Evolutionary conservation across 2,113 vertebrate species (phyloP).

Genomic region (Larimichthys polyactis): DNA sequence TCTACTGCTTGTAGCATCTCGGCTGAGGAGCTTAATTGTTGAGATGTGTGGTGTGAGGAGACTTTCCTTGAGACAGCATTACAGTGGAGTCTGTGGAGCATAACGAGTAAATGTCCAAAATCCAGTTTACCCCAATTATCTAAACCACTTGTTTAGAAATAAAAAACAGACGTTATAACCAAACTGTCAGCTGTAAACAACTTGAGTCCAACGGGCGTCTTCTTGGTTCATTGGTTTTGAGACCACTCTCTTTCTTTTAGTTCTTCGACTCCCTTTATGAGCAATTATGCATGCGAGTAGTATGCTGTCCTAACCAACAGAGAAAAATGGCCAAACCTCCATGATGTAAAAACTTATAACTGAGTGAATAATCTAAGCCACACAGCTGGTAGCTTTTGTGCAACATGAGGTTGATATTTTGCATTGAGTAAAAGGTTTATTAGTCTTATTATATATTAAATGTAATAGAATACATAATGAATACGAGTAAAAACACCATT

Average conservation of each 20-base stretch:
- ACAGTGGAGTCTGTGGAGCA: neutral
- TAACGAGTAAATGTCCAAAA: conserved; percentile 1
- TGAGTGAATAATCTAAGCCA: too few species aligned
- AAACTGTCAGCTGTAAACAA: neutral
- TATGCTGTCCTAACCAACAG: neutral
- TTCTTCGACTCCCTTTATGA: neutral
- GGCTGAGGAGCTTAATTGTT: conserved; percentile 4
- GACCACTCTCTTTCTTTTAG: neutral
- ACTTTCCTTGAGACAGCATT: neutral
- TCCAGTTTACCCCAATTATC: neutral
- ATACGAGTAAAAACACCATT: neutral
- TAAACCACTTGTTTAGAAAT: conserved; percentile 17
- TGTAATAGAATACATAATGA: neutral
- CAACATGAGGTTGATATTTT: neutral
- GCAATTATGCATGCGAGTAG: neutral
- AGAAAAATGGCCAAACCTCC: neutral
- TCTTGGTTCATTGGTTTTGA: neutral
- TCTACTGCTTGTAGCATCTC: neutral
- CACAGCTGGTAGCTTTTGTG: neutral
- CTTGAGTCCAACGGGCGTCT: neutral
- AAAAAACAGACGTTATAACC: conserved; percentile 4
- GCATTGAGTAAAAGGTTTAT: neutral
- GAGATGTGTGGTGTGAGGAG: neutral
- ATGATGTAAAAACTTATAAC: neutral
- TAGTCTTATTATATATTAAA: neutral